Conservation (phyloP, 1,140 invertebrate genomes). For the Bradynema listronoti region DNA sequence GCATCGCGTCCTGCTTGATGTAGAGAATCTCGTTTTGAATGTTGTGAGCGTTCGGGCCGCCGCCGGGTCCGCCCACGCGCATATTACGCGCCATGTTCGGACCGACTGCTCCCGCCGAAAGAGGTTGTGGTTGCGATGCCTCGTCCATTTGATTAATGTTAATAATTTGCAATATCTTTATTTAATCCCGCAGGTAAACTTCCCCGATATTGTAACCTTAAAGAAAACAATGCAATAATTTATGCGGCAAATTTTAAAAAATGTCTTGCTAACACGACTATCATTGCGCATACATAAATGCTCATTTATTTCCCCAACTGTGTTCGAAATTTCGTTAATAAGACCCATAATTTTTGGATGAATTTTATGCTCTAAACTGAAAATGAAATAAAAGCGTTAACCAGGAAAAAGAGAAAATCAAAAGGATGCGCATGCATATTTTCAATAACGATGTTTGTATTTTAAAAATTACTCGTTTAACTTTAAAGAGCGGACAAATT, state of each 20-base stretch:
- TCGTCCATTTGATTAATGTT: constrained; percentile 17
- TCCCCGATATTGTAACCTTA: constrained; percentile 10
- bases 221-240: too few species aligned
- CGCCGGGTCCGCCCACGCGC: not conserved
- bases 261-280: too few species aligned
- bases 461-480: too few species aligned
- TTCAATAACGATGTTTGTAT: too few species aligned
- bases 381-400: not conserved
- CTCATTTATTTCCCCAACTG: too few species aligned
- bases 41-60: not conserved
- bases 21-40: constrained; percentile 30
- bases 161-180: constrained; percentile 14
- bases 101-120: constrained; percentile 12
- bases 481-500: too few species aligned
- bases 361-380: constrained; percentile 15
- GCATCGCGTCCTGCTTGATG: constrained; percentile 39
- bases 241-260: too few species aligned
- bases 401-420: not conserved
- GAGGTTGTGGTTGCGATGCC: constrained; percentile 21
- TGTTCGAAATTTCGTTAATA: too few species aligned
- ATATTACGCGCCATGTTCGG: not conserved
- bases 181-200: constrained; percentile 2
- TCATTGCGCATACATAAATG: too few species aligned
- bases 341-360: too few species aligned
- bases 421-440: too few species aligned